phyloP scores from a whole-genome alignment of 2,888 invertebrate genomes.

The Scotopteryx bipunctaria region DNA sequence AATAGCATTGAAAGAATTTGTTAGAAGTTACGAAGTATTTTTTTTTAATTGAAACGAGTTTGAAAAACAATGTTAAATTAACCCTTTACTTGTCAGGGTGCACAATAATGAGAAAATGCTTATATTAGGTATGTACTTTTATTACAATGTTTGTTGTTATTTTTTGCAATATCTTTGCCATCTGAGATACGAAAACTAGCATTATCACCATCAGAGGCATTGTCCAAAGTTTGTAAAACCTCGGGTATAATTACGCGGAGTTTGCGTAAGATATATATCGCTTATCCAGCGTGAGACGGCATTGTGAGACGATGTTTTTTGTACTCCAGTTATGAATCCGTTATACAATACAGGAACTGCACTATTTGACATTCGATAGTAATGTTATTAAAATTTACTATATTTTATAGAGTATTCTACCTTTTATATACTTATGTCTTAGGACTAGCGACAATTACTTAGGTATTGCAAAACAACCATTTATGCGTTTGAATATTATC shows the following conservation, averaged over 20 bases:
- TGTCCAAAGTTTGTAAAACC: slow-evolving; percentile 61
- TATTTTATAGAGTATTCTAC: too few relatives aligned
- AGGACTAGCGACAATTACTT: too few relatives aligned
- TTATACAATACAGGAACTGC: slow-evolving; percentile 68
- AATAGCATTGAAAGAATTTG: too few relatives aligned
- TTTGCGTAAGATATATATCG: slow-evolving; percentile 61
- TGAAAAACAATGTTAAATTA: background rate
- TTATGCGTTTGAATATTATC: too few relatives aligned
- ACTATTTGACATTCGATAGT: slow-evolving; percentile 37
- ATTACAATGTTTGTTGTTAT: slow-evolving; percentile 1
- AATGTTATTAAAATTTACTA: slow-evolving; percentile 16
- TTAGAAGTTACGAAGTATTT: too few relatives aligned
- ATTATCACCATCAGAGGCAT: slow-evolving; percentile 41
- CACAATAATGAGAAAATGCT: background rate
- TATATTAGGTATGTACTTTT: background rate
- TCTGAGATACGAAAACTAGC: slow-evolving; percentile 19
- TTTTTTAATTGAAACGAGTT: too few relatives aligned
- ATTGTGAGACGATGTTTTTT: slow-evolving; percentile 58
- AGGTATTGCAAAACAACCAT: too few relatives aligned
- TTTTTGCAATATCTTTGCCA: slow-evolving; percentile 25
- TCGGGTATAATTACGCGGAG: slow-evolving; percentile 60
- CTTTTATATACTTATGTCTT: too few relatives aligned
- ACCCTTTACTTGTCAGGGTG: too few relatives aligned
- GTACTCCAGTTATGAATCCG: slow-evolving; percentile 53
- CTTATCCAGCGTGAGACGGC: slow-evolving; percentile 55